Evolutionary conservation across 2,888 invertebrate genomes (phyloP).

Genomic region (Aphodius granarius): DNA sequence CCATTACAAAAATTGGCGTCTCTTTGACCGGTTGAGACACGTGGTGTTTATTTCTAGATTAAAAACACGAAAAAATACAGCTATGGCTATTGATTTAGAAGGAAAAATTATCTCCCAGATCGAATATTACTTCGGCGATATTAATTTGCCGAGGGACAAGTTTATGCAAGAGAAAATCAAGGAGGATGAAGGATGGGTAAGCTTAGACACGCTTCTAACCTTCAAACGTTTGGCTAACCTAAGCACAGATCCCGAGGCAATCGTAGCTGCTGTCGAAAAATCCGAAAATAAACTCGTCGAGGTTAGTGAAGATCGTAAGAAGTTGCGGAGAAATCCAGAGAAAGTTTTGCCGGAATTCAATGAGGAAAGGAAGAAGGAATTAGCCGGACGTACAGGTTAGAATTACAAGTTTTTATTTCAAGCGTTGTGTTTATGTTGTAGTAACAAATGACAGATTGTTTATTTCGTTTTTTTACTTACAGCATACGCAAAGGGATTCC

Average conservation of each 20-base stretch:
- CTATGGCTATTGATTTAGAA: conserved; percentile 55
- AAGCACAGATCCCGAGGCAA: conserved; percentile 67
- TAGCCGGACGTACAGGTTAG: conserved; percentile 67
- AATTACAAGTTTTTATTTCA: neutral
- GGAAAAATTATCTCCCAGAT: conserved; percentile 69
- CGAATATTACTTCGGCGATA: conserved; percentile 78
- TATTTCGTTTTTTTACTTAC: conserved; percentile 28
- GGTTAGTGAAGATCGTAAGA: conserved; percentile 60
- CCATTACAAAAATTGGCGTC: neutral
- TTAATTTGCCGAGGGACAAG: conserved; percentile 89
- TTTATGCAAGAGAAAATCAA: conserved; percentile 87
- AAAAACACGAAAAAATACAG: conserved; percentile 12
- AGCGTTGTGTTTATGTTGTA: neutral
- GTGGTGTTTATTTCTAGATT: neutral
- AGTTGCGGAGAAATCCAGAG: conserved; percentile 73
- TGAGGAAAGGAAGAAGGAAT: conserved; percentile 78
- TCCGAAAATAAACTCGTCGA: conserved; percentile 73
- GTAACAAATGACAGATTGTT: neutral
- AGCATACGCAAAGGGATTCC: conserved; percentile 88
- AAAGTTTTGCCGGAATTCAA: conserved; percentile 83
- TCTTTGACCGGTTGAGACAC: neutral
- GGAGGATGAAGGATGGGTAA: conserved; percentile 90
- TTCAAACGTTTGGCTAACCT: conserved; percentile 85
- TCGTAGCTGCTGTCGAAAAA: conserved; percentile 74
- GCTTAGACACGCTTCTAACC: conserved; percentile 77